Evolutionary conservation across 2,888 invertebrate genomes (phyloP), one percentile per base, ranked within the genome.

Genomic region (Pelosia muscerda): DNA sequence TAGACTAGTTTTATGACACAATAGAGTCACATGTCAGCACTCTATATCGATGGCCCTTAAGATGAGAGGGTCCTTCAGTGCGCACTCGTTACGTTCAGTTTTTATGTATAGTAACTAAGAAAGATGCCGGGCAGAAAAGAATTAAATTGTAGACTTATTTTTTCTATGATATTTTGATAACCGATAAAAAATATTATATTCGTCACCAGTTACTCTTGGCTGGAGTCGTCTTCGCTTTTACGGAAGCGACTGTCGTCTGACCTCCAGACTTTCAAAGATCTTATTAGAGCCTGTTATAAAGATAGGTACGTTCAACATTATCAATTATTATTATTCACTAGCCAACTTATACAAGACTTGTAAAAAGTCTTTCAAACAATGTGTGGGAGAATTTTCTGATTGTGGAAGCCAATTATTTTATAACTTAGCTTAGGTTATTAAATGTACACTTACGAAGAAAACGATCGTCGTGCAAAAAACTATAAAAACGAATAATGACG

Each of bases 11-110:
- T n/a, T 65, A 13, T 26, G 54, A 55, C n/a, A 54, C 22, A 34
- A 65, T 23, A 34, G 25, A 19, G 58, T n/a, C 60, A 31, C 65
- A 26, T 65, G 65, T 59, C n/a, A n/a, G 34, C 25, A n/a, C 59
- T 65, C 19, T 5, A 26, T 10, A n/a, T 38, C 31, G 54, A 65
- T 59, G 8, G 38, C 54, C 34, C 10, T 65, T 54, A 59, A 19
- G 23, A 26, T 34, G 53, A 53, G 59, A 54, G 53, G 65, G 34
- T 59, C 19, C 23, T 31, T 49, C 19, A 26, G 59, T 22, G 54
- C 22, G 5, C 10, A 22, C 34, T 34, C 25, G 6, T 26, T 22
- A n/a, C 3, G 59, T 59, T 25, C 49, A 25, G 10, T 49, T 26
- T 26, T 38, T 38, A 19, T 28, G 15, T 42, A 19, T 19, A 42